Conservation (phyloP, 2,113 vertebrate species). For the Okapia johnstoni region DNA sequence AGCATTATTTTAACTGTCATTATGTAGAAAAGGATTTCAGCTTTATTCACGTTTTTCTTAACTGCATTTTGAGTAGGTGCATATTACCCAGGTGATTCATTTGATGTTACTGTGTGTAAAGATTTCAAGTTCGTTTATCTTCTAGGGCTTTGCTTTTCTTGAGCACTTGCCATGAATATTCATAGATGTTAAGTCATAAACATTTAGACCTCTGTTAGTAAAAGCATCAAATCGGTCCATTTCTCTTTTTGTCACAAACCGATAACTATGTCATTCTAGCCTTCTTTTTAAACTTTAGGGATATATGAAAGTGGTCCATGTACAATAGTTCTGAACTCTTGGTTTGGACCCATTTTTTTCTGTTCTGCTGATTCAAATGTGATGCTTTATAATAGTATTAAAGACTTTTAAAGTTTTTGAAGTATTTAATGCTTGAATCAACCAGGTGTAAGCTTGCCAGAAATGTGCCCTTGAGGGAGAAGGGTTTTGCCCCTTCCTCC, state of each 20-base stretch:
- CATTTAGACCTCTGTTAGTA: neutral
- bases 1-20: neutral
- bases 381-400: neutral
- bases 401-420: neutral
- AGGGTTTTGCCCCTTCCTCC: neutral
- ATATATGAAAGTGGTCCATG: neutral
- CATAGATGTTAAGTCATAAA: neutral
- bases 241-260: neutral
- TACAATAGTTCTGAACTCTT: neutral
- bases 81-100: neutral
- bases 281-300: neutral
- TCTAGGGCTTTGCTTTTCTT: neutral
- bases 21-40: neutral
- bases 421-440: neutral
- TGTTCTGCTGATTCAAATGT: neutral
- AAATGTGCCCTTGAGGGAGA: neutral
- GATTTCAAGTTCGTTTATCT: neutral
- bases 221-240: neutral
- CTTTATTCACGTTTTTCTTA: neutral
- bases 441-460: neutral
- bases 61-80: neutral
- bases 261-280: neutral
- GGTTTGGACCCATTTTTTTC: neutral
- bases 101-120: neutral
- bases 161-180: neutral